Evolutionary conservation across 1,140 invertebrate species (phyloP), one percentile per base, ranked within the genome.

Genomic region (Drosophila parvula): DNA sequence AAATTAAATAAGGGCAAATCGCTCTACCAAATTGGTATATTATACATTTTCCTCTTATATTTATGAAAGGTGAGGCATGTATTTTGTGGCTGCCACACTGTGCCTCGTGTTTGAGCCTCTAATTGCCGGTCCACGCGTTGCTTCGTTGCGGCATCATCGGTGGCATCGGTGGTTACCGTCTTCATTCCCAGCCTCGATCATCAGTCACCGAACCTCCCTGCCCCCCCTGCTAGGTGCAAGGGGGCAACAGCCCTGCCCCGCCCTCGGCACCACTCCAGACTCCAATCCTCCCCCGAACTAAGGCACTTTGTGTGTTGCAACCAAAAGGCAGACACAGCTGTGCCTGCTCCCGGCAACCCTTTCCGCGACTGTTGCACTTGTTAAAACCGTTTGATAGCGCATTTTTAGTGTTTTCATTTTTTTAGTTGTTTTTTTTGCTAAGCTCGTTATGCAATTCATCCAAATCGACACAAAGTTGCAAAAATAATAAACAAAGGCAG

Each of bases 91-190:
- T 27, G 14, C 4, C 43, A 22, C 18, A 60, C 51, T 58, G 55
- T 38, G 43, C 50, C 56, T 79, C 71, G 75, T 82, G 47, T 65
- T 44, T 64, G 83, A 70, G 63, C 82, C 79, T 74, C 83, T 86
- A 86, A 86, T 88, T 86, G 83, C 67, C 73, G 80, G 75, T 77
- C 71, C 83, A 86, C 83, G 79, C 79, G 76, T 79, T 76, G 83
- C 64, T 71, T 34, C 57, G 78, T 83, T 83, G 78, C 75, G 81
- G 75, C 81, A 82, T 79, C 79, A 68, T 67, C 71, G 22, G n/a
- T n/a, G n/a, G 22, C 22, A 30, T 30, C 7, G 61, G n/a, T n/a
- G n/a, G n/a, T 58, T 51, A 64, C 34, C 68, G 51, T 73, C 32
- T 53, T 36, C 11, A 18, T 3, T 0, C n/a, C n/a, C n/a, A 40